A percentile compares a stretch with the other conserved stretches of the same genome.
phyloP scores from a whole-genome alignment of 2,797 vertebrate genomes.

The Macropus fuliginosus region DNA sequence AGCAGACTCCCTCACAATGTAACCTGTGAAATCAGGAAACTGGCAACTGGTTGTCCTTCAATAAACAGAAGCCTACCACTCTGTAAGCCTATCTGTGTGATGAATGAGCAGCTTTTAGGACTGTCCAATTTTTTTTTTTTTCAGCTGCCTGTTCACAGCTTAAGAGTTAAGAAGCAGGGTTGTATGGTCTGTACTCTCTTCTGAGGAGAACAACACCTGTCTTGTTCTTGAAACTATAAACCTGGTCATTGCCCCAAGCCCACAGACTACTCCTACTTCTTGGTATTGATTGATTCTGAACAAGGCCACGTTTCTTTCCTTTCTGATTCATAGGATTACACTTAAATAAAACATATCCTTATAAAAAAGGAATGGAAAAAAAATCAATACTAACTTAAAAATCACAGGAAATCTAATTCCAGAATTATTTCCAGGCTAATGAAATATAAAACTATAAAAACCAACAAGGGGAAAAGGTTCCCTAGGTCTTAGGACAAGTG shows the following conservation, averaged over 20 bases:
- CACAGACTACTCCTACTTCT: background rate
- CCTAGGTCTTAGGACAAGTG: background rate
- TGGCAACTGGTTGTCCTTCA: background rate
- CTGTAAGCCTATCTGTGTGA: background rate
- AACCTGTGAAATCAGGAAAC: background rate
- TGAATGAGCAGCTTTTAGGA: background rate
- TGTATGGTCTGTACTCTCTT: fast-evolving
- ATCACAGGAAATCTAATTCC: background rate
- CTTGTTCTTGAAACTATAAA: background rate
- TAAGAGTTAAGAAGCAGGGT: background rate
- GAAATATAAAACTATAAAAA: background rate
- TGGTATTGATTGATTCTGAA: background rate
- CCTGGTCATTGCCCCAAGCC: background rate
- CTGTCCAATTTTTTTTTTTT: background rate
- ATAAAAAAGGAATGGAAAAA: background rate
- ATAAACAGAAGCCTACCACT: background rate
- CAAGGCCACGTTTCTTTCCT: background rate
- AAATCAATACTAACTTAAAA: background rate
- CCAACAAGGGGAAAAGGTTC: background rate
- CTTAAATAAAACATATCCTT: background rate
- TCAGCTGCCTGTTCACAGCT: background rate
- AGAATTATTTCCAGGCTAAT: background rate
- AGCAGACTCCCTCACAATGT: background rate
- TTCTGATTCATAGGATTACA: background rate
- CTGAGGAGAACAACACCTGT: background rate